phyloP scores from a whole-genome alignment of 2,797 vertebrate genomes.

The Numenius phaeopus region DNA sequence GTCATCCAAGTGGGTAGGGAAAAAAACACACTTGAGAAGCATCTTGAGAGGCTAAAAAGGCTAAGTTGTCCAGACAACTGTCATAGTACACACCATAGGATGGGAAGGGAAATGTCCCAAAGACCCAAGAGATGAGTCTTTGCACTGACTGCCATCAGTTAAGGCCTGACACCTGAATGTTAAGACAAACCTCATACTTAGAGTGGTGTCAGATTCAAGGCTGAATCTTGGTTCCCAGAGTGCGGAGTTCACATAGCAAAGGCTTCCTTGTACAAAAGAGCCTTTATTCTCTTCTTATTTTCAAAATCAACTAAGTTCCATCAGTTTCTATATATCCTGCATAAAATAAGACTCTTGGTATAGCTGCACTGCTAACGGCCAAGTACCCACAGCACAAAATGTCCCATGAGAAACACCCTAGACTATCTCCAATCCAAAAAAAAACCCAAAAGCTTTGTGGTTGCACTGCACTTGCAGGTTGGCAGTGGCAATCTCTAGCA shows the following conservation, averaged over 20 bases:
- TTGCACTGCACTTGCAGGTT: not conserved
- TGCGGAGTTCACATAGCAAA: not conserved
- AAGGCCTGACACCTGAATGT: not conserved
- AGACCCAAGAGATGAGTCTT: not conserved
- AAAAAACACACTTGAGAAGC: not conserved
- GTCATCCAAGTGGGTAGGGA: not conserved
- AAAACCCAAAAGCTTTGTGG: not conserved
- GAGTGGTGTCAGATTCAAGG: not conserved
- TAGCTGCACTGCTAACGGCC: not conserved
- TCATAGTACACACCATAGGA: not conserved
- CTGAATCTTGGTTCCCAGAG: not conserved
- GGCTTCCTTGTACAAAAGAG: not conserved
- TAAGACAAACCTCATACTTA: not conserved
- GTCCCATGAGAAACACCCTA: not conserved
- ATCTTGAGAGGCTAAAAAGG: not conserved
- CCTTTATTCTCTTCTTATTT: not conserved
- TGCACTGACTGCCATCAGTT: not conserved
- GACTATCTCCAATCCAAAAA: not conserved
- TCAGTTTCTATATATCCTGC: not conserved
- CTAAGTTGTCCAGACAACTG: not conserved
- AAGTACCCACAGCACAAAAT: not conserved
- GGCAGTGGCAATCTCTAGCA: not conserved
- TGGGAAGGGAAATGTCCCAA: not conserved
- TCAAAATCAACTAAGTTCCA: not conserved
- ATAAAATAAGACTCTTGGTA: not conserved